Evolutionary conservation across 2,797 vertebrate species (phyloP), one percentile per base, ranked within the genome.

Genomic region (Epinephelus coioides): DNA sequence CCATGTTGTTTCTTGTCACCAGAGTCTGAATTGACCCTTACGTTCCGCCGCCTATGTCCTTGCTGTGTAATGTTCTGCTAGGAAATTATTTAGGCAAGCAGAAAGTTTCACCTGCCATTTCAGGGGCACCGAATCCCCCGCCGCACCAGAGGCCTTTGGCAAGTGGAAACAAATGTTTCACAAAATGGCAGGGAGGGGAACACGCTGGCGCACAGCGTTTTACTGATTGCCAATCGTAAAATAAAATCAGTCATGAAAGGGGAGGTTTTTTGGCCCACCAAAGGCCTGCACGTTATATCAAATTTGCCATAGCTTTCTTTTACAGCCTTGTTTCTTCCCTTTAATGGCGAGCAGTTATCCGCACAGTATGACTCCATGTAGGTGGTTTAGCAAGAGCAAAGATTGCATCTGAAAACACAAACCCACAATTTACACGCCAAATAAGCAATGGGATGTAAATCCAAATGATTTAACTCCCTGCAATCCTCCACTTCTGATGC

Each of bases 161-260:
- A 94, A 94, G 94, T 92, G 88, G 91, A 95, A 94, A 94, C 93
- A 95, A 95, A 95, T 94, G 91, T 94, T 95, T 88, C 84, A 89
- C 90, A 94, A 90, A 94, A 96, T 95, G 94, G 89, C 93, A 96
- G 94, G 89, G 95, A 95, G 94, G 94, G 93, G 95, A 95, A 94
- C 95, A 94, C 93, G 85, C 94, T 95, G 92, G 94, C 95, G 93
- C 92, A 91, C 91, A 84, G 94, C 92, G 92, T 95, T 97, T 96
- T 93, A 90, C 92, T 95, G 95, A 97, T 95, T 96, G 95, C 94
- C 94, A 94, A 97, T 96, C 95, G 95, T 97, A 96, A 97, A 97
- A 93, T 91, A 96, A 95, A 94, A 92, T 90, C 84, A 92, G 96
- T 92, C 95, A 94, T 96, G 96, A 97, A 97, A 97, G 71, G 92